Evolutionary conservation across 2,113 vertebrate genomes (phyloP), one percentile per base, ranked within the genome.

Genomic region (Pelobates fuscus): DNA sequence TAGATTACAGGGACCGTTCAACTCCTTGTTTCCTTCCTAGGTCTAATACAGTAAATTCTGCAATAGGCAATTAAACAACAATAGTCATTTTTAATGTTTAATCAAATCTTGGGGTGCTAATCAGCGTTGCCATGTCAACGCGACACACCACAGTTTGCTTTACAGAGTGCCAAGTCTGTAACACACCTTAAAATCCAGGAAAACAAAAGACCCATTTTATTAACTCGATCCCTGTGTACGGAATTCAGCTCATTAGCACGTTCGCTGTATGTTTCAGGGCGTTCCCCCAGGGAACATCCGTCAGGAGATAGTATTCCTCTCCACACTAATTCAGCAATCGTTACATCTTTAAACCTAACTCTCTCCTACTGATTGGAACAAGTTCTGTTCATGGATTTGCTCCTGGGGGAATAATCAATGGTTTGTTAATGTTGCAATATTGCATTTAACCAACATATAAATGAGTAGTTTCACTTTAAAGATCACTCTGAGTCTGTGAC

Each of bases 71-170:
- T 71, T 82, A 79, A 27, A 77, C 82, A 71, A 74, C 54, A 75
- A 66, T 69, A 79, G 20, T 62, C 23, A 55, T 72, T 71, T 70
- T 59, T 70, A 71, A 61, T 67, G 20, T 30, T 59, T 64, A 75
- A 67, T 77, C 74, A 85, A 81, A 80, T 68, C 57, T 54, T 68
- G 11, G 52, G 59, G 78, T 80, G 81, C 75, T 80, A 66, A 80
- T 62, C 63, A 79, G 26, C 46, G 52, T 77, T 81, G 70, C 77
- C 24, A 4, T 78, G 70, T 79, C 76, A 82, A 72, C 27, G 1
- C 15, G 63, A 23, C 60, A 12, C 61, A 25, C 5, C 64, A 25
- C 12, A n/a, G 64, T 29, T 12, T 64, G 30, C 18, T 43, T n/a
- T 32, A 30, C 30, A 21, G 62, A 41, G 14, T 41, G 21, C 61